Evolutionary conservation across 2,888 invertebrate genomes (phyloP), one percentile per base, ranked within the genome.

Genomic region (Macroteleia sp.): DNA sequence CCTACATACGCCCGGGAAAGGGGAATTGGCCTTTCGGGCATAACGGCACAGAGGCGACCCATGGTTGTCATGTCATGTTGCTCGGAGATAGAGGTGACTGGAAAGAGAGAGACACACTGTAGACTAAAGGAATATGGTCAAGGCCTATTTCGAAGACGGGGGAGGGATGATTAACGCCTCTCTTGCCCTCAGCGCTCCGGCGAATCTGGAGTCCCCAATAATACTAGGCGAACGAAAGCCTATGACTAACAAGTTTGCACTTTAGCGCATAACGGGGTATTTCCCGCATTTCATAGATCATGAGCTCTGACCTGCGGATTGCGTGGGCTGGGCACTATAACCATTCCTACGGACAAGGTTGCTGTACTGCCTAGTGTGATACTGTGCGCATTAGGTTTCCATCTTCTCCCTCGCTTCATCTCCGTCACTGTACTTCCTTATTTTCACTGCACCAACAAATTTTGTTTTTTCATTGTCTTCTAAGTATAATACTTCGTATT

Each of bases 201-300:
- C 42, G 54, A 75, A 77, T 74, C 74, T 54, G 54, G 57, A 67
- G 70, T 67, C 67, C 61, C 64, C 57, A 71, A 71, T 71, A 71
- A 74, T 52, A 36, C 66, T 36, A 59, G 56, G 61, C 61, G 56
- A 76, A 82, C 62, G 61, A 34, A n/a, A 82, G 83, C 84, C 87
- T 87, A 88, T 90, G 90, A 90, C 90, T 90, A 90, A 90, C 90
- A 90, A 90, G 90, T n/a, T n/a, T n/a, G n/a, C n/a, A n/a, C n/a
- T n/a, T n/a, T n/a, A n/a, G n/a, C n/a, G n/a, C n/a, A n/a, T n/a
- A n/a, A n/a, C n/a, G n/a, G n/a, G n/a, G n/a, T n/a, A n/a, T n/a
- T n/a, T n/a, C n/a, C n/a, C n/a, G n/a, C n/a, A n/a, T n/a, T n/a
- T n/a, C n/a, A n/a, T n/a, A n/a, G n/a, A n/a, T n/a, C n/a, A n/a